These are phyloP conservation scores for Drosophila equinoxialis DNA, from an alignment of 1,140 invertebrate species.

Conservation along the genomic window DNA sequence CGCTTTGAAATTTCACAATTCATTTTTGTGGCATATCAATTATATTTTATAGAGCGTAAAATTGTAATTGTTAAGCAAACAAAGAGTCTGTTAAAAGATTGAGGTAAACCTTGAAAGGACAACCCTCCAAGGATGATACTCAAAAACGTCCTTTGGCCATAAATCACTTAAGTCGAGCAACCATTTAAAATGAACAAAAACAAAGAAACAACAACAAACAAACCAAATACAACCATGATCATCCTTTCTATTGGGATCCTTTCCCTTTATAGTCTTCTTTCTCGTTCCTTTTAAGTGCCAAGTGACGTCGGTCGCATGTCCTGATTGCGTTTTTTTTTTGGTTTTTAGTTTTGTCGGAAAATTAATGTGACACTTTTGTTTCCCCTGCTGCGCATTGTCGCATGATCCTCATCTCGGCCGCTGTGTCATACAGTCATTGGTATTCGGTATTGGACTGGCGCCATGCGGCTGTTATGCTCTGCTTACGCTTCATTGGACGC, in stretches of 20 bases:
- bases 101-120: constrained; percentile 49
- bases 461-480: constrained; percentile 38
- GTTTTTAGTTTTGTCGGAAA: constrained; percentile 2
- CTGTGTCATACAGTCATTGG: constrained; percentile 23
- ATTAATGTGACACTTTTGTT: constrained; percentile 62
- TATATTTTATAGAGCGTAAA: constrained; percentile 17
- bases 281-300: constrained; percentile 50
- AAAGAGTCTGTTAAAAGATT: constrained; percentile 65
- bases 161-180: constrained; percentile 61
- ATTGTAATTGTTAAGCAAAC: constrained; percentile 45
- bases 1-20: neutral
- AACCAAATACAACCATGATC: constrained; percentile 16
- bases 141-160: constrained; percentile 12
- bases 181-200: constrained; percentile 72
- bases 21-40: neutral
- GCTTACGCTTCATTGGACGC: constrained; percentile 42
- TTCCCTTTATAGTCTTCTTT: constrained; percentile 7
- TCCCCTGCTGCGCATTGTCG: constrained; percentile 36
- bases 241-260: constrained; percentile 36
- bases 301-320: constrained; percentile 64
- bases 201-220: constrained; percentile 51
- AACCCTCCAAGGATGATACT: constrained; percentile 8
- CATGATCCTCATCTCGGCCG: constrained; percentile 15
- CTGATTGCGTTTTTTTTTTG: constrained; percentile 25
- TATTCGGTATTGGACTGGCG: constrained; percentile 66